Evolutionary conservation across 2,888 invertebrate genomes (phyloP), one percentile per base, ranked within the genome.

Genomic region (Drosophila setosimentum): DNA sequence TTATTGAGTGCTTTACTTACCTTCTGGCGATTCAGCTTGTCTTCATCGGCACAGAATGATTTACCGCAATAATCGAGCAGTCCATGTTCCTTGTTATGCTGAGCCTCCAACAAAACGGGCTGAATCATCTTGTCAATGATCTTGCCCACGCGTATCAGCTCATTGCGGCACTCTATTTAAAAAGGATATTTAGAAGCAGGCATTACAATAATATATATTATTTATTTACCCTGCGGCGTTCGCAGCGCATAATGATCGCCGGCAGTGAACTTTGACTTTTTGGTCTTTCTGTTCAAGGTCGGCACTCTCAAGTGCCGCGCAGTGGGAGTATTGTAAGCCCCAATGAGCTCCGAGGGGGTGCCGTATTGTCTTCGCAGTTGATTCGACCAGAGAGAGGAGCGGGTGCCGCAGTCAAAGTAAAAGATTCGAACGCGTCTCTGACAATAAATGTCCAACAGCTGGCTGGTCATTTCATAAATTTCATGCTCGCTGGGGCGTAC

Each of bases 41-140:
- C 5, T 33, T 13, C 33, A 0, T 53, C 42, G 3, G 24, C 51
- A 24, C 90, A 90, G 1, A 2, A 27, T 0, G 29, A 29, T 1
- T 59, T 21, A 1, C 51, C 54, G 2, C 55, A n/a, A 10, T 65
- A 29, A 0, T 59, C 0, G 0, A 76, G 40, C 0, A 58, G 64
- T 0, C 70, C 74, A 11, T 83, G 80, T 7, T 68, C 76, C 5
- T 8, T 73, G 8, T 74, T 80, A 29, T 73, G 30, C 29, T 85
- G 71, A 3, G 92, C 84, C 35, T 86, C 84, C 4, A 82, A 33
- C 1, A 87, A 18, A 2, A 83, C 78, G 0, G 87, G 93, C 27
- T 90, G 91, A 60, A 93, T 92, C 79, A 93, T 80, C 53, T 91
- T 79, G 53, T 93, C 93, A 60, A 93, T 93, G 32, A 92, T 86